Conservation (phyloP, 1,140 invertebrate genomes). For the Sminthurides bifidus region DNA sequence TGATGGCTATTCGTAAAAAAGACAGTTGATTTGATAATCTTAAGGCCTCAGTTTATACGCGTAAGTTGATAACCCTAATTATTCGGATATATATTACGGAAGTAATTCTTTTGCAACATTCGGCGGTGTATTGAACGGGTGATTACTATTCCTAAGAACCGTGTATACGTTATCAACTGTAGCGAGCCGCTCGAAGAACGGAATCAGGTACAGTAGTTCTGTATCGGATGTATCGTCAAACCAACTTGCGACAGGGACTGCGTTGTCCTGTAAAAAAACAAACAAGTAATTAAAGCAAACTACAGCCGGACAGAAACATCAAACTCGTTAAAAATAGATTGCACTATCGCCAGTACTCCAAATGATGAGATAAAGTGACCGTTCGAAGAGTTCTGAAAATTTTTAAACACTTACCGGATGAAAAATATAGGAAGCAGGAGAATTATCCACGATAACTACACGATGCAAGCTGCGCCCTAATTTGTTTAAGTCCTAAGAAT, state of each 20-base stretch:
- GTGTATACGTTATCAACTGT: constrained; percentile 88
- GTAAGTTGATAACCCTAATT: too few species aligned
- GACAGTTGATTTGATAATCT: too few species aligned
- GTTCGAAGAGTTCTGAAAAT: background rate
- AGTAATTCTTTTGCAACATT: constrained; percentile 9
- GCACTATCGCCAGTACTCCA: too few species aligned
- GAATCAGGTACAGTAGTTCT: constrained; percentile 86
- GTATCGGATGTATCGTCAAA: constrained; percentile 94
- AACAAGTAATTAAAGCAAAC: constrained; percentile 5
- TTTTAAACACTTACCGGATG: constrained; percentile 54
- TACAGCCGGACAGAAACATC: background rate
- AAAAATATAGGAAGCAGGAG: constrained; percentile 98
- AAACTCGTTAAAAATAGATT: too few species aligned
- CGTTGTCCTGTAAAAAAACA: constrained; percentile 43
- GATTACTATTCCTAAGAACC: constrained; percentile 78
- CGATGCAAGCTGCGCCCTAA: constrained; percentile 89
- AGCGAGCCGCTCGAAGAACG: constrained; percentile 88
- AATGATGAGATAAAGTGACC: background rate
- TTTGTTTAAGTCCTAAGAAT: constrained; percentile 75
- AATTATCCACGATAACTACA: constrained; percentile 99
- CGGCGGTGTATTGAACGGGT: constrained; percentile 50
- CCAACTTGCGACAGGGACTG: constrained; percentile 89
- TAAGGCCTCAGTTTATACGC: too few species aligned
- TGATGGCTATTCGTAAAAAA: too few species aligned
- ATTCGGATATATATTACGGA: too few species aligned